Evolutionary conservation across 2,113 vertebrate genomes (phyloP), one percentile per base, ranked within the genome.

Genomic region (Lontra canadensis): DNA sequence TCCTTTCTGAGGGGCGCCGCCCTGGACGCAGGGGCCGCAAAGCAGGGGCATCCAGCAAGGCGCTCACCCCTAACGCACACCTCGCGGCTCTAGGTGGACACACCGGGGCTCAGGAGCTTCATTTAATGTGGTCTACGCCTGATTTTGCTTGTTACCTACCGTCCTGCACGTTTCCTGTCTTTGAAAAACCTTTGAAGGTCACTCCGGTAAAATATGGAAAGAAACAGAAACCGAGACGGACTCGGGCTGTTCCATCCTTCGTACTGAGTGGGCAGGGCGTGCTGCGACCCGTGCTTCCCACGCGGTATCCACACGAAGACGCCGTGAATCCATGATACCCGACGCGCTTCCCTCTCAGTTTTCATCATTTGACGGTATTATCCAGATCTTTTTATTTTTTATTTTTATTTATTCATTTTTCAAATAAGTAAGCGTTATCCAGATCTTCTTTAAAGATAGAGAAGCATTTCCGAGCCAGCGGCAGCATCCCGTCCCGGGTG

Each of bases 1-100:
- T 73, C 76, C 44, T 42, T 1, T 26, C 11, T 18, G 44, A 6
- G 3, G 4, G 5, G 17, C 0, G 2, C 3, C n/a, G 7, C 36
- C 23, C 49, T 29, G 73, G 39, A 21, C 6, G 1, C 12, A 29
- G n/a, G 25, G 6, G 61, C 44, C 4, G 7, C 4, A 17, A 26
- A 4, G 1, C 34, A 34, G 4, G 12, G 34, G 42, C 20, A 5
- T 14, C 85, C 4, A 18, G 8, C 6, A 44, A 25, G 15, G 18
- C 29, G 44, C 13, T 52, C 55, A 14, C 23, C 63, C 4, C 55
- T 11, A 1, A 21, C 9, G 42, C 10, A 1, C 55, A 14, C 36
- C 7, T 0, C 1, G 15, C 17, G 20, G 4, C 44, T 47, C 2
- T 34, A 5, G 3, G 0, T 0, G 26, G 17, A 6, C 10, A 2